Evolutionary conservation across 2,888 invertebrate species (phyloP).

Genomic region (Hemithea aestivaria): DNA sequence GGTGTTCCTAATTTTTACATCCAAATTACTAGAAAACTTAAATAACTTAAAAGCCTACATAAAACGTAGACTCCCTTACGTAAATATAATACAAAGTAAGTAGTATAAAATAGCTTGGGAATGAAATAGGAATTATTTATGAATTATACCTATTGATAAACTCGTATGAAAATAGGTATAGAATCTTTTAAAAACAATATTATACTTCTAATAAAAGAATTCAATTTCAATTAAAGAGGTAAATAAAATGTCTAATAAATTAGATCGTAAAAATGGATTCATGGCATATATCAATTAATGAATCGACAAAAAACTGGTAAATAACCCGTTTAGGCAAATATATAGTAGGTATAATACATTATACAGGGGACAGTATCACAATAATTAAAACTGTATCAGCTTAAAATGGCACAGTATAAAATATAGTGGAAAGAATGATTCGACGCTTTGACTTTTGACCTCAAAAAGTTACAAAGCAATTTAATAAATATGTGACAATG

Average conservation of each 20-base stretch:
- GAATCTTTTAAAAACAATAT: too few species aligned
- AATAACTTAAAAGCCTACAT: slow-evolving; percentile 71
- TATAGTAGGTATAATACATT: not conserved
- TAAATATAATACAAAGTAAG: slow-evolving; percentile 54
- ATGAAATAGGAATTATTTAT: slow-evolving; percentile 27
- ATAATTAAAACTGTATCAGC: slow-evolving; percentile 8
- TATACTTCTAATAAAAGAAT: not conserved
- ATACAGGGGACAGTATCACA: slow-evolving; percentile 12
- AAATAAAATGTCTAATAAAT: slow-evolving; percentile 7
- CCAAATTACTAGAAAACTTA: slow-evolving; percentile 44
- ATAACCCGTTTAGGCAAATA: slow-evolving; percentile 1
- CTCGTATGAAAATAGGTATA: too few species aligned
- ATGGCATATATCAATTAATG: slow-evolving; percentile 2
- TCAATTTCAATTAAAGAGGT: slow-evolving; percentile 3
- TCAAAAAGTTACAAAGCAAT: slow-evolving; percentile 10
- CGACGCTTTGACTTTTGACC: slow-evolving; percentile 5
- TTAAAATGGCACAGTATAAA: slow-evolving; percentile 18
- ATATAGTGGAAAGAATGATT: slow-evolving; percentile 13
- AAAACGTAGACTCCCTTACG: slow-evolving; percentile 67
- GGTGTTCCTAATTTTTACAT: too few species aligned
- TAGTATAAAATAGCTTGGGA: slow-evolving; percentile 39
- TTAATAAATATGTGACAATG: too few species aligned
- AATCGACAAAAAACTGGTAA: slow-evolving; percentile 10
- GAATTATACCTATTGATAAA: too few species aligned
- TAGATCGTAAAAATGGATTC: slow-evolving; percentile 2